These are phyloP conservation scores for Enteromius afrohamiltoni DNA, from an alignment of 2,797 vertebrate species.

Conservation along the genomic window DNA sequence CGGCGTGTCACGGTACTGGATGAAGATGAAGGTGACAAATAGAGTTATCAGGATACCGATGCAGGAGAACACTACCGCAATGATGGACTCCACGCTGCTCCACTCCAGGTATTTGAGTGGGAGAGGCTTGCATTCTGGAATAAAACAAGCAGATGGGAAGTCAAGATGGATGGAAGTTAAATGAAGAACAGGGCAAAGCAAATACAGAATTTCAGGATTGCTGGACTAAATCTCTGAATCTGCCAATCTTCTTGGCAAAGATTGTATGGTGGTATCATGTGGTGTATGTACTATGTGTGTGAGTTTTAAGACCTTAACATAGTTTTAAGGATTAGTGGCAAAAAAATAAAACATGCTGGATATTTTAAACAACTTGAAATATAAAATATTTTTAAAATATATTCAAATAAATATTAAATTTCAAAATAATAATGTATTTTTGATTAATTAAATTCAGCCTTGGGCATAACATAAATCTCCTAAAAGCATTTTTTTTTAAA, in stretches of 20 bases:
- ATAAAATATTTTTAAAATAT: neutral
- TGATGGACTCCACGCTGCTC: conserved; percentile 95
- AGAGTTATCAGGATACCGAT: conserved; percentile 95
- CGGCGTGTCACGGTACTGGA: conserved; percentile 96
- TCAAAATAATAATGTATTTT: neutral
- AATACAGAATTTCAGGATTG: neutral
- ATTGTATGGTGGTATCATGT: neutral
- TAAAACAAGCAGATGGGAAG: conserved; percentile 32
- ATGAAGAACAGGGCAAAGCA: conserved; percentile 10
- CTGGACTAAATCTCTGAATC: neutral
- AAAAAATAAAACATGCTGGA: too few species aligned
- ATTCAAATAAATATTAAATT: neutral
- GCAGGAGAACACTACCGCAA: conserved; percentile 95
- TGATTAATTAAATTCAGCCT: neutral
- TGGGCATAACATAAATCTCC: neutral
- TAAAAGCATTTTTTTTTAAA: neutral
- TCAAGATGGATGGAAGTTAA: neutral
- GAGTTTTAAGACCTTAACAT: conserved; percentile 10
- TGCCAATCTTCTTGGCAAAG: neutral
- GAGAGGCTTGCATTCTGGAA: conserved; percentile 88
- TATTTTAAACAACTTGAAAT: neutral
- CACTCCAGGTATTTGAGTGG: conserved; percentile 92
- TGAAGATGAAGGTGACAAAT: conserved; percentile 97
- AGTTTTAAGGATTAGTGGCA: neutral
- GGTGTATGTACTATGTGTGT: neutral